These are phyloP conservation scores for Furcifer pardalis DNA, from an alignment of 2,797 vertebrate genomes.

Conservation along the genomic window DNA sequence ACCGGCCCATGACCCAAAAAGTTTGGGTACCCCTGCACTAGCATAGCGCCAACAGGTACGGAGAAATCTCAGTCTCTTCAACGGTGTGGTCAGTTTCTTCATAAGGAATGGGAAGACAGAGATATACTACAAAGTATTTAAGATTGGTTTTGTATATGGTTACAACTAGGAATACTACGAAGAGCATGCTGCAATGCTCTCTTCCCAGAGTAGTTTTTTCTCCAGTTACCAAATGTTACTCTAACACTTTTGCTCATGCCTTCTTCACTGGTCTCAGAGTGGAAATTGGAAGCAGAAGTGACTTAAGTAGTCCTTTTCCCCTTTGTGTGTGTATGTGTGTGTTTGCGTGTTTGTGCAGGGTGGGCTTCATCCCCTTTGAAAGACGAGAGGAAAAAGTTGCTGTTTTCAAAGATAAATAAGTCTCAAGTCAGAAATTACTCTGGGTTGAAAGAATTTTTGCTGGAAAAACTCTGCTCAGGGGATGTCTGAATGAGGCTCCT, in stretches of 20 bases:
- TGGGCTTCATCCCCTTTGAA: neutral
- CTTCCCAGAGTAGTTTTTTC: no score
- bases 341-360: no score
- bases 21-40: no score
- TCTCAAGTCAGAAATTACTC: no score
- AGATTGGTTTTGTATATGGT: neutral
- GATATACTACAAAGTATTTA: neutral
- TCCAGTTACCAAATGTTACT: neutral
- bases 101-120: neutral
- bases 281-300: neutral
- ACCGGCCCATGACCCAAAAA: no score
- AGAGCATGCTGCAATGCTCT: neutral
- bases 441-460: no score
- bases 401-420: no score
- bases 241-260: neutral
- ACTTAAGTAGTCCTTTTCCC: neutral
- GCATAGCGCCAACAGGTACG: neutral
- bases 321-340: no score
- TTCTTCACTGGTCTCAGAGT: neutral
- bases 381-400: neutral
- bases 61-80: neutral
- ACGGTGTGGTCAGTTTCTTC: neutral
- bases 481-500: no score
- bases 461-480: no score
- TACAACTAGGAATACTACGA: neutral